Evolutionary conservation across 2,113 vertebrate species (phyloP).

Genomic region (Scophthalmus maximus): DNA sequence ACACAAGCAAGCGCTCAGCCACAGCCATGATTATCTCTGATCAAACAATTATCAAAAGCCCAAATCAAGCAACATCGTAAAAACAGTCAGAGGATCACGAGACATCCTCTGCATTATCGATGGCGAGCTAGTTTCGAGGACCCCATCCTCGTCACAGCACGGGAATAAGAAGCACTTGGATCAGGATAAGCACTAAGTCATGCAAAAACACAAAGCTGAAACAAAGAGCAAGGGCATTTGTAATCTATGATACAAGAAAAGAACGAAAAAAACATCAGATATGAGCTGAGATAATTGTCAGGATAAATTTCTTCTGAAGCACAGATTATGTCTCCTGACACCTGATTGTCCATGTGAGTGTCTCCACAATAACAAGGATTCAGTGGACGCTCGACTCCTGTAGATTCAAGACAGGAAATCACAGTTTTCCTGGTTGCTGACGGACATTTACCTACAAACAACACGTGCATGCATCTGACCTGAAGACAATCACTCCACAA

Average conservation of each 20-base stretch:
- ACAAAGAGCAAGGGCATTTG: conserved; percentile 42
- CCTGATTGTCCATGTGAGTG: conserved; percentile 62
- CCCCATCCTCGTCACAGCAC: conserved; percentile 30
- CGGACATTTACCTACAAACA: conserved; percentile 46
- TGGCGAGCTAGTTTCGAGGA: conserved; percentile 21
- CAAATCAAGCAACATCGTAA: conserved; percentile 38
- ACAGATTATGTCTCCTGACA: conserved; percentile 38
- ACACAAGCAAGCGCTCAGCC: conserved; percentile 20
- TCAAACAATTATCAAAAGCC: conserved; percentile 41
- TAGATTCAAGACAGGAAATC: conserved; percentile 35
- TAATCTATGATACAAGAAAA: conserved; percentile 55
- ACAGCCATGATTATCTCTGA: conserved; percentile 29
- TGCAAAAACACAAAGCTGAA: conserved; percentile 59
- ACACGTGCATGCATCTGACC: conserved; percentile 43
- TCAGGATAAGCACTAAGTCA: conserved; percentile 61
- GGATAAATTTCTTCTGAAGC: conserved; percentile 14
- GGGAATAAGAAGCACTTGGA: conserved; percentile 76
- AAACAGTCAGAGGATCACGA: conserved; percentile 48
- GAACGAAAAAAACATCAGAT: conserved; percentile 30
- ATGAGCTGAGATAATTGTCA: conserved; percentile 39
- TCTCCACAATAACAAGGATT: conserved; percentile 27
- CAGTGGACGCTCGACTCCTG: conserved; percentile 17
- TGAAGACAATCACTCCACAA: conserved; percentile 48
- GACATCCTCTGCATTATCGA: conserved; percentile 45
- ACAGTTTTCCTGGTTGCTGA: conserved; percentile 31